These are phyloP conservation scores for Chionoecetes opilio DNA, from an alignment of 1,140 invertebrate species.

Conservation along the genomic window DNA sequence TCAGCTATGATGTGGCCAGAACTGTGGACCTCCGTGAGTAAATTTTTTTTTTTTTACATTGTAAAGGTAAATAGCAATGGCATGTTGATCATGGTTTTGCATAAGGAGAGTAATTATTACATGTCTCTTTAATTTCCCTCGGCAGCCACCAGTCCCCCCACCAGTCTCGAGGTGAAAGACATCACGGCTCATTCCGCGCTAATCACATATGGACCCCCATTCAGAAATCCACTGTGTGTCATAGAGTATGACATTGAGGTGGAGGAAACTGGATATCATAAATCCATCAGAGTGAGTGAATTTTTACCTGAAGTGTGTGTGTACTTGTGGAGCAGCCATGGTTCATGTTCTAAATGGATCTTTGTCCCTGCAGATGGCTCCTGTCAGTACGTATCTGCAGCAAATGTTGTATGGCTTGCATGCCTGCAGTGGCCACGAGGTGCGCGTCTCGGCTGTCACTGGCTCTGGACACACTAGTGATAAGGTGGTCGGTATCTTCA, in stretches of 20 bases:
- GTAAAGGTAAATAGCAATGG: background rate
- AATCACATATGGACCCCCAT: slow-evolving; percentile 6
- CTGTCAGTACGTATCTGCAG: background rate
- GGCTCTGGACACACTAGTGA: slow-evolving; percentile 35
- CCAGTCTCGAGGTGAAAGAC: background rate
- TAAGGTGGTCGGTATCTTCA: slow-evolving; percentile 4
- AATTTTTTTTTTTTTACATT: no score
- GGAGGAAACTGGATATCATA: background rate
- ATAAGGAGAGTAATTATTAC: background rate
- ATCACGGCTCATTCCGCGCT: slow-evolving; percentile 4
- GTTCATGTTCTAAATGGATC: background rate
- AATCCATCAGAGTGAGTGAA: background rate
- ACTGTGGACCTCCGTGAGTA: slow-evolving; percentile 63
- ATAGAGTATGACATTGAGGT: background rate
- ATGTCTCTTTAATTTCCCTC: background rate
- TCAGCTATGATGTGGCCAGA: background rate
- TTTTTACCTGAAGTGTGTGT: background rate
- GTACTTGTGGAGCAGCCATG: background rate
- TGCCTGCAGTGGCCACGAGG: slow-evolving; percentile 45
- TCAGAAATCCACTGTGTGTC: slow-evolving; percentile 57
- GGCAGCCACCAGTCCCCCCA: slow-evolving; percentile 39
- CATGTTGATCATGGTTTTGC: background rate
- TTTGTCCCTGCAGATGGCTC: background rate
- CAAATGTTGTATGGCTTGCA: slow-evolving; percentile 29
- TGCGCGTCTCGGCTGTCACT: slow-evolving; percentile 20